Percentiles rank a stretch among this genome's conserved stretches.
Evolutionary conservation across 2,113 vertebrate species (phyloP).

Genomic region (Phylloscopus trochiloides): DNA sequence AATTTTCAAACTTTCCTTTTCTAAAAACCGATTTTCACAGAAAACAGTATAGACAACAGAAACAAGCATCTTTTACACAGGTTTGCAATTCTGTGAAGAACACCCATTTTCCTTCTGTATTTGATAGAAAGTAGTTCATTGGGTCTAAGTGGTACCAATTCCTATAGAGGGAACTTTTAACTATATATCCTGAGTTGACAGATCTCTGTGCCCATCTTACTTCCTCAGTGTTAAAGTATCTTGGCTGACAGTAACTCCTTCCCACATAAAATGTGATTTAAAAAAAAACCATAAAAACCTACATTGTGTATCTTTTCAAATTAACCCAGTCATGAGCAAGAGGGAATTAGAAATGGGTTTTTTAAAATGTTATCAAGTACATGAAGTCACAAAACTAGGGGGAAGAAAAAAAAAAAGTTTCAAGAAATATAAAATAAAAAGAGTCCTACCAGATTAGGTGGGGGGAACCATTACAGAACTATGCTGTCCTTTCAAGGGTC

Average conservation of each 20-base stretch:
- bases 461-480: constrained; percentile 42
- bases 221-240: neutral
- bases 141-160: neutral
- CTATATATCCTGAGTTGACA: neutral
- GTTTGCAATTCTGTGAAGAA: neutral
- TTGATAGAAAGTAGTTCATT: neutral
- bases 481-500: constrained; percentile 17
- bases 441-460: constrained; percentile 22
- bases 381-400: neutral
- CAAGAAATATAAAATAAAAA: neutral
- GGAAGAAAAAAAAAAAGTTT: neutral
- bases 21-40: neutral
- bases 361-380: neutral
- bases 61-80: neutral
- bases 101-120: neutral
- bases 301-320: neutral
- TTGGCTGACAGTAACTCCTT: neutral
- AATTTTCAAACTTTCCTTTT: neutral
- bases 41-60: neutral
- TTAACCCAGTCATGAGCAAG: neutral
- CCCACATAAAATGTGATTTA: neutral
- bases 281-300: neutral
- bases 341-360: neutral
- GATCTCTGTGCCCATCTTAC: neutral
- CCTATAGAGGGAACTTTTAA: neutral